Evolutionary conservation across 2,888 invertebrate species (phyloP), one percentile per base, ranked within the genome.

Genomic region (Didymodactylos carnosus): DNA sequence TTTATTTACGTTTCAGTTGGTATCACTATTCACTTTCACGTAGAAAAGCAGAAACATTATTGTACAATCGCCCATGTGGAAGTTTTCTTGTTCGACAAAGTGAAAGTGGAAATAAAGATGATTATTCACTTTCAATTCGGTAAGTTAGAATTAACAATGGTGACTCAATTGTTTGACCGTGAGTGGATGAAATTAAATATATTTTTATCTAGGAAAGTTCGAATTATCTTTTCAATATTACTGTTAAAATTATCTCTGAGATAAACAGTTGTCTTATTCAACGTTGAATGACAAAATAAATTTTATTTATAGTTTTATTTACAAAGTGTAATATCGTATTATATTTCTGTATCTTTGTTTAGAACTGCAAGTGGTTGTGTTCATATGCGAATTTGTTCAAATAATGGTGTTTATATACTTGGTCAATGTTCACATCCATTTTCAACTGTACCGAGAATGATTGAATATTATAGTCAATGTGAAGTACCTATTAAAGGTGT

Each of bases 311-410:
- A 27, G 6, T 69, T 19, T 69, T 10, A 11, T 41, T 16, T 8
- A 23, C 11, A 19, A 49, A 19, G n/a, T 49, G 2, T 23, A 23
- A 23, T 23, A 8, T 16, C 11, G n/a, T 19, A 10, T 49, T 53
- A 70, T 70, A 39, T 53, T 62, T 76, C 72, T 39, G 69, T 78
- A 84, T 86, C 40, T 84, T 43, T 76, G 77, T 78, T 11, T 79
- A 94, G 94, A 85, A 93, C 94, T 81, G 90, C 91, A 73, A 88
- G 91, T 80, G 93, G 94, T 71, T 94, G 92, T 80, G 94, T 95
- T 91, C 94, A 95, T 83, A 92, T 95, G 90, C 88, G 93, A 79
- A 94, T 95, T 77, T 80, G 81, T 43, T 91, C 77, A 53, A 88
- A 88, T 78, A 88, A 88, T 80, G 90, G 90, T 75, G 89, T 90